A percentile compares a stretch with the other conserved stretches of the same genome.
These are phyloP conservation scores for Periplaneta americana DNA, from an alignment of 1,140 invertebrate genomes.

Conservation along the genomic window DNA sequence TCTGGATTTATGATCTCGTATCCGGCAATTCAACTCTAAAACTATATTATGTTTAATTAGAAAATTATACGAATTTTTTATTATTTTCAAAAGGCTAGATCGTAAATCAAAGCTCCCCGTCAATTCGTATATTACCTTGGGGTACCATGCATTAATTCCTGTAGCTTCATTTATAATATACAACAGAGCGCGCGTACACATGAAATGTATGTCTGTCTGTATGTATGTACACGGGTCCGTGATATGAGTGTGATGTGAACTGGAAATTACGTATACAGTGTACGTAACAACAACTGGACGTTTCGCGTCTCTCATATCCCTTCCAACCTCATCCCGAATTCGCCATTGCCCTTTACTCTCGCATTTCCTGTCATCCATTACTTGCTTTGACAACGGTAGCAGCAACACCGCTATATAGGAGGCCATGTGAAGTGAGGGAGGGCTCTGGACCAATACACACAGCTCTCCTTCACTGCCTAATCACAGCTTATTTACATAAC, in stretches of 20 bases:
- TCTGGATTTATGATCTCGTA: no score
- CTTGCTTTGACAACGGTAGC: neutral
- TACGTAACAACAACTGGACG: neutral
- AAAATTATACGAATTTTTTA: neutral
- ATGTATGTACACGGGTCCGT: neutral
- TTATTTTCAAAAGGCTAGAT: neutral
- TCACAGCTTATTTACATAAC: neutral
- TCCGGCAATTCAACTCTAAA: neutral
- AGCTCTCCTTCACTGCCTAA: neutral
- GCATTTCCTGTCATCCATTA: neutral
- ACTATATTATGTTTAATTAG: neutral
- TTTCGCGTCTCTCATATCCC: neutral
- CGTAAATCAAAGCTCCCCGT: neutral
- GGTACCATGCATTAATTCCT: neutral
- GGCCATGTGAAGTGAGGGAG: neutral
- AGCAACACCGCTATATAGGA: neutral
- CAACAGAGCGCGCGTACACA: neutral
- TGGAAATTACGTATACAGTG: neutral
- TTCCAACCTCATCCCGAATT: neutral
- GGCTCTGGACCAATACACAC: neutral
- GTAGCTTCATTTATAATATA: neutral
- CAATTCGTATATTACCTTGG: neutral
- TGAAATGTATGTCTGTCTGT: no score
- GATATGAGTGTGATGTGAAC: neutral
- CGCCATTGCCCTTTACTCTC: neutral